Evolutionary conservation across 1,140 invertebrate genomes (phyloP).

Genomic region (Microplitis mediator): DNA sequence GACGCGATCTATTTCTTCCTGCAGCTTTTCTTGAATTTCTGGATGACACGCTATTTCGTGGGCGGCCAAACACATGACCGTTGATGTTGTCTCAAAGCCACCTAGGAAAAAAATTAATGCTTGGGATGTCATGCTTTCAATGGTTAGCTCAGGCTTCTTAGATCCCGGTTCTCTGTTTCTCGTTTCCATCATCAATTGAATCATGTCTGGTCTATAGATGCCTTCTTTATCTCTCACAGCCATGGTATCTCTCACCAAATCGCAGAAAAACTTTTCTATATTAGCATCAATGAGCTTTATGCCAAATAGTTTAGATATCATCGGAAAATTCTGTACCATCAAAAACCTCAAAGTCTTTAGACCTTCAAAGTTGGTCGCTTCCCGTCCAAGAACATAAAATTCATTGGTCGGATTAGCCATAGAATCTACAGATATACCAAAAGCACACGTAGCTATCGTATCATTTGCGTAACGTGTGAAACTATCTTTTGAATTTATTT

Average conservation of each 20-base stretch:
- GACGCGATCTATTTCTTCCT: constrained; percentile 63
- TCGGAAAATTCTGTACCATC: too few species aligned
- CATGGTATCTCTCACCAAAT: constrained; percentile 50
- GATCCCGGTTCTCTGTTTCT: constrained; percentile 50
- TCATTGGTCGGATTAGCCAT: constrained; percentile 35
- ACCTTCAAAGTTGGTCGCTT: constrained; percentile 41
- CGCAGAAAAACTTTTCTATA: constrained; percentile 45
- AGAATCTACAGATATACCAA: constrained; percentile 48
- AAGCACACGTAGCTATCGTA: constrained; percentile 57
- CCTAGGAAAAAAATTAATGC: constrained; percentile 56
- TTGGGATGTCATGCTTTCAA: constrained; percentile 38
- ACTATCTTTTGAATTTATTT: constrained; percentile 49
- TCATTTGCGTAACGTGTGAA: constrained; percentile 53
- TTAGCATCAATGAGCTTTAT: constrained; percentile 35
- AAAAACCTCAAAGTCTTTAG: too few species aligned
- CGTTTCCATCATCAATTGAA: constrained; percentile 57
- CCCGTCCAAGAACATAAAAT: constrained; percentile 46
- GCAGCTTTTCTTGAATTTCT: constrained; percentile 40
- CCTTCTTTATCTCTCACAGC: constrained; percentile 44
- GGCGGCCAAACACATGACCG: constrained; percentile 59
- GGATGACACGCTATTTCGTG: constrained; percentile 37
- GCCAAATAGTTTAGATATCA: background rate
- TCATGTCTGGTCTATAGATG: constrained; percentile 57
- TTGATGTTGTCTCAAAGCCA: constrained; percentile 62
- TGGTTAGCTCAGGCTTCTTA: constrained; percentile 22